Evolutionary conservation across 2,113 vertebrate genomes (phyloP).

Genomic region (Cololabis saira): DNA sequence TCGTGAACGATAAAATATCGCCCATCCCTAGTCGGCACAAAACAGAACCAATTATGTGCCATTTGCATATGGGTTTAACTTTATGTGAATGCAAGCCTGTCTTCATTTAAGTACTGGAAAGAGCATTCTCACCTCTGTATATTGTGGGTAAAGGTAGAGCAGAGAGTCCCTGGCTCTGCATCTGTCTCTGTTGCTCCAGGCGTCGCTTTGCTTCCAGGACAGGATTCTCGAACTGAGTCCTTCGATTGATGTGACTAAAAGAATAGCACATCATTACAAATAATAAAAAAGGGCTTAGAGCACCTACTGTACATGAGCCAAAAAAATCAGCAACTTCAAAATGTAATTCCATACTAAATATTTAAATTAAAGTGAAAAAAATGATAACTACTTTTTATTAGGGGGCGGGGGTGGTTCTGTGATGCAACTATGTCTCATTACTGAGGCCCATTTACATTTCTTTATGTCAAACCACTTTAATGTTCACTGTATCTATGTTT

Average conservation of each 20-base stretch:
- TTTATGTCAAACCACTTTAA: too few species aligned
- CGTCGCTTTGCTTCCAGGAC: slow-evolving; percentile 98
- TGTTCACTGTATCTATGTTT: too few species aligned
- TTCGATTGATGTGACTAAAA: slow-evolving; percentile 98
- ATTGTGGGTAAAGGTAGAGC: slow-evolving; percentile 91
- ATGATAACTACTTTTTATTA: too few species aligned
- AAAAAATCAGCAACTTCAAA: too few species aligned
- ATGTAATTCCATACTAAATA: too few species aligned
- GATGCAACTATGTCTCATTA: too few species aligned
- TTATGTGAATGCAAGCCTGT: not conserved
- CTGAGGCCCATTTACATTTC: too few species aligned
- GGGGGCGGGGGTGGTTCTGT: too few species aligned
- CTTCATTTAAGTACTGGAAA: slow-evolving; percentile 7
- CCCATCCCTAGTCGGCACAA: too few species aligned
- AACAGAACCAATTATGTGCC: not conserved
- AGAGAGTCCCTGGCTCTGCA: slow-evolving; percentile 95
- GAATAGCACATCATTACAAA: slow-evolving; percentile 41
- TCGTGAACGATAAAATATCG: too few species aligned
- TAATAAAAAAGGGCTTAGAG: not conserved
- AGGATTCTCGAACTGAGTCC: slow-evolving; percentile 99
- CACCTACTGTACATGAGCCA: not conserved
- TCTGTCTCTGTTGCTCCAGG: slow-evolving; percentile 95
- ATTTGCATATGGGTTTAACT: slow-evolving; percentile 12
- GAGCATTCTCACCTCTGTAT: slow-evolving; percentile 90
- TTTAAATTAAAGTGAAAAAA: too few species aligned